These are phyloP conservation scores for Brotula barbata DNA, from an alignment of 2,797 vertebrate genomes.

Conservation along the genomic window DNA sequence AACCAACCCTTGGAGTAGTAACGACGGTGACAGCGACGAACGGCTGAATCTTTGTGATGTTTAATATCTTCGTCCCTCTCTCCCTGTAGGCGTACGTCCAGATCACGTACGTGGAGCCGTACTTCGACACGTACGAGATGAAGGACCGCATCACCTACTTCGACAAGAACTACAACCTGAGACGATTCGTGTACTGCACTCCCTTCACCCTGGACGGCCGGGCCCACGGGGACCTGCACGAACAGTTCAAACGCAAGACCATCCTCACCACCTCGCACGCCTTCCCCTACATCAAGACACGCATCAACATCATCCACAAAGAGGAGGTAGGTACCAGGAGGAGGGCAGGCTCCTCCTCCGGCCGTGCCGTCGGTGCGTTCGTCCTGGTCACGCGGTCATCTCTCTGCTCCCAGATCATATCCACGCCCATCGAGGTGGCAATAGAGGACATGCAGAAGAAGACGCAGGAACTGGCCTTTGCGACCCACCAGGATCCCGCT, in stretches of 20 bases:
- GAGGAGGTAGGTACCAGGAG: constrained; percentile 86
- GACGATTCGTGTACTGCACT: constrained; percentile 97
- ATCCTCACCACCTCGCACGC: constrained; percentile 96
- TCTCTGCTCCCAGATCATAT: constrained; percentile 83
- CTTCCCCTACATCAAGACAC: constrained; percentile 98
- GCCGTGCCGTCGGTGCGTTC: no score
- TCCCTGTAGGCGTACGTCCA: constrained; percentile 89
- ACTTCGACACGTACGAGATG: constrained; percentile 98
- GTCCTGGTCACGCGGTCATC: background rate
- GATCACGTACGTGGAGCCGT: constrained; percentile 97
- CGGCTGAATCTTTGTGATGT: background rate
- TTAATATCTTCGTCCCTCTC: background rate
- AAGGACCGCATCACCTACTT: constrained; percentile 99
- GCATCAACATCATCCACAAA: constrained; percentile 98
- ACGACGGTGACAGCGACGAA: no score
- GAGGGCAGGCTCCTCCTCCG: no score
- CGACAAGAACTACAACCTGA: constrained; percentile 98
- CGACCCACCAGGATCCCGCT: constrained; percentile 95
- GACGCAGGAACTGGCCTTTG: constrained; percentile 96
- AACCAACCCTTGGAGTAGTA: no score
- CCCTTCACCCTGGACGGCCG: constrained; percentile 97
- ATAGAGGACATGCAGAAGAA: constrained; percentile 99
- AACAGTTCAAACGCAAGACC: constrained; percentile 97
- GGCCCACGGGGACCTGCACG: constrained; percentile 94
- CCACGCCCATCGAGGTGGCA: constrained; percentile 96